These are phyloP conservation scores for Grus americana DNA, from an alignment of 2,113 vertebrate species.

Conservation along the genomic window DNA sequence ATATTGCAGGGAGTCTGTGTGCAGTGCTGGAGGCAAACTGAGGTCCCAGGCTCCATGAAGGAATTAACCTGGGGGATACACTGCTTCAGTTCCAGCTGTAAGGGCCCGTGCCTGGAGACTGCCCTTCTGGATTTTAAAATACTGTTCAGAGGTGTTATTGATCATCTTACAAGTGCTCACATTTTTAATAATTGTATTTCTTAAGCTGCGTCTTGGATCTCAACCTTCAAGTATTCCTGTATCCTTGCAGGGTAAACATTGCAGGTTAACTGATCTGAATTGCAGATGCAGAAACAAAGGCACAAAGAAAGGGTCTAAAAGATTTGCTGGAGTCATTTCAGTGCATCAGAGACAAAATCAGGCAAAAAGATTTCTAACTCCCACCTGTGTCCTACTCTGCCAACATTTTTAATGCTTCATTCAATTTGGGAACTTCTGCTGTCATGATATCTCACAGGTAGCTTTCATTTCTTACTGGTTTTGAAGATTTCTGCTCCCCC, in stretches of 20 bases:
- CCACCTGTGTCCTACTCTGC: conserved; percentile 21
- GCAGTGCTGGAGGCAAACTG: background rate
- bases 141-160: background rate
- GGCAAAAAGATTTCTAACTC: conserved; percentile 38
- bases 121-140: background rate
- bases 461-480: conserved; percentile 30
- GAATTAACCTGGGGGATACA: background rate
- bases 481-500: background rate
- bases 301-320: background rate
- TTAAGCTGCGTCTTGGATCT: background rate
- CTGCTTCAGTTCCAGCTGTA: background rate
- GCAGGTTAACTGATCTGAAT: background rate
- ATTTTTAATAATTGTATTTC: background rate
- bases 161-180: background rate
- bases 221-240: background rate
- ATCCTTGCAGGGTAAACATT: background rate
- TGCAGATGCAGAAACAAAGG: background rate
- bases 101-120: background rate
- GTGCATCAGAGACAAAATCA: conserved; percentile 32
- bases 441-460: background rate
- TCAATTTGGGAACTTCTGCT: conserved; percentile 29
- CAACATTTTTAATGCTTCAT: conserved; percentile 21
- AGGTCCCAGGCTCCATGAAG: background rate
- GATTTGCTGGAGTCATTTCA: conserved; percentile 16
- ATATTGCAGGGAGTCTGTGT: background rate